Conservation (phyloP, 2,888 invertebrate genomes). For the Drosophila anomalata region DNA sequence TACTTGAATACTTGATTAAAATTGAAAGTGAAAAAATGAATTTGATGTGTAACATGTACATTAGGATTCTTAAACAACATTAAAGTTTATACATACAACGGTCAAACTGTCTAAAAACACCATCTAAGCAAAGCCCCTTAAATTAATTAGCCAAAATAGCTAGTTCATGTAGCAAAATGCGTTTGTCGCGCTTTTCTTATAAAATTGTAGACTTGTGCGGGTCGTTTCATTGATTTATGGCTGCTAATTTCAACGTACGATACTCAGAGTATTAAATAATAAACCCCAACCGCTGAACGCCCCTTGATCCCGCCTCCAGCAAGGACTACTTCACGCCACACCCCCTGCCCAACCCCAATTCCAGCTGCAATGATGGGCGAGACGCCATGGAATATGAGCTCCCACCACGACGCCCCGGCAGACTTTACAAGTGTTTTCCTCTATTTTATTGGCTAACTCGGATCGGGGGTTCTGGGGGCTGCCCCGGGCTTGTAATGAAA, state of each 20-base stretch:
- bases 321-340: neutral
- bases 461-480: constrained; percentile 1
- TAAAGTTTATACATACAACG: too few relatives aligned
- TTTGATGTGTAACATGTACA: too few relatives aligned
- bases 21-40: too few relatives aligned
- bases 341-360: constrained; percentile 27
- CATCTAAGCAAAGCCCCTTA: neutral
- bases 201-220: constrained; percentile 74
- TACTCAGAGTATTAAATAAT: constrained; percentile 75
- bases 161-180: constrained; percentile 54
- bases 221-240: constrained; percentile 77
- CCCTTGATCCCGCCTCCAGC: constrained; percentile 20
- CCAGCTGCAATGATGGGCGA: constrained; percentile 54
- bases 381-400: constrained; percentile 68
- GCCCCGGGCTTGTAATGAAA: constrained; percentile 61
- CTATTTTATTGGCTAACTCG: constrained; percentile 64
- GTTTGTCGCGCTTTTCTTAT: constrained; percentile 33
- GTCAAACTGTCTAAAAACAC: neutral
- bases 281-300: constrained; percentile 58
- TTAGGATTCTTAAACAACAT: too few relatives aligned
- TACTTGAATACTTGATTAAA: too few relatives aligned
- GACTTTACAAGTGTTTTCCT: constrained; percentile 73
- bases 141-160: constrained; percentile 60
- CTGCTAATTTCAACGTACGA: constrained; percentile 74
- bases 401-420: constrained; percentile 14